Percentiles rank a stretch among this genome's conserved stretches.
Evolutionary conservation across 2,888 invertebrate genomes (phyloP).

Genomic region (Drosophila maculinotata): DNA sequence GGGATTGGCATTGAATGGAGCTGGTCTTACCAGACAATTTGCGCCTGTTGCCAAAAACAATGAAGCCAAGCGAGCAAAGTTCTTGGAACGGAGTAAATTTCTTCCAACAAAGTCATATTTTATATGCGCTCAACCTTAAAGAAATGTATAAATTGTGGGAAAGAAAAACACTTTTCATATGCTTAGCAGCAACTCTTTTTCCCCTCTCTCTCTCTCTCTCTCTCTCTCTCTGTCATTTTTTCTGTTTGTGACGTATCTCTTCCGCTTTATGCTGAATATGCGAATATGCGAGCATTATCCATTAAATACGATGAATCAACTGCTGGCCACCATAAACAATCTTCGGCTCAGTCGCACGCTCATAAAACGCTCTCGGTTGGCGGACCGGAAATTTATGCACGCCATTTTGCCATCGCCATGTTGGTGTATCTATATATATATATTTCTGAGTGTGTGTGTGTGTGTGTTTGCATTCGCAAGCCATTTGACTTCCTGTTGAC

Average conservation of each 20-base stretch:
- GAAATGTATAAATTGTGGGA: constrained; percentile 22
- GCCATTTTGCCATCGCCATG: constrained; percentile 69
- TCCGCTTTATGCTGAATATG: constrained; percentile 44
- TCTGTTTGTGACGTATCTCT: constrained; percentile 36
- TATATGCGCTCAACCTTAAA: constrained; percentile 11
- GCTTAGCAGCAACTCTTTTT: constrained; percentile 15
- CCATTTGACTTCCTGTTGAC: constrained; percentile 76
- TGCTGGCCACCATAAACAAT: constrained; percentile 77
- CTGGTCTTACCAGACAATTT: constrained; percentile 18
- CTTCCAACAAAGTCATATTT: constrained; percentile 34
- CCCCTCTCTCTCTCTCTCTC: neutral
- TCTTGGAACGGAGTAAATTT: constrained; percentile 4
- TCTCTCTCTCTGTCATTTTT: neutral
- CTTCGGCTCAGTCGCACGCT: constrained; percentile 66
- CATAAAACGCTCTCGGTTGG: constrained; percentile 68
- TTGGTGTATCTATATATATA: constrained; percentile 3
- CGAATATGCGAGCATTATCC: constrained; percentile 65
- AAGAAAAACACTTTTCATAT: constrained; percentile 17
- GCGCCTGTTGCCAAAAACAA: constrained; percentile 25
- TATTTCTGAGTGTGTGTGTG: constrained; percentile 11
- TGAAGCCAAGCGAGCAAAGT: neutral
- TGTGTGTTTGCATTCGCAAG: constrained; percentile 34
- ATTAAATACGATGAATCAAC: constrained; percentile 80
- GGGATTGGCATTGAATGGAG: constrained; percentile 26
- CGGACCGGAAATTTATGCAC: constrained; percentile 73